Conservation (phyloP, 2,797 vertebrate genomes). For the Semaprochilodus insignis region DNA sequence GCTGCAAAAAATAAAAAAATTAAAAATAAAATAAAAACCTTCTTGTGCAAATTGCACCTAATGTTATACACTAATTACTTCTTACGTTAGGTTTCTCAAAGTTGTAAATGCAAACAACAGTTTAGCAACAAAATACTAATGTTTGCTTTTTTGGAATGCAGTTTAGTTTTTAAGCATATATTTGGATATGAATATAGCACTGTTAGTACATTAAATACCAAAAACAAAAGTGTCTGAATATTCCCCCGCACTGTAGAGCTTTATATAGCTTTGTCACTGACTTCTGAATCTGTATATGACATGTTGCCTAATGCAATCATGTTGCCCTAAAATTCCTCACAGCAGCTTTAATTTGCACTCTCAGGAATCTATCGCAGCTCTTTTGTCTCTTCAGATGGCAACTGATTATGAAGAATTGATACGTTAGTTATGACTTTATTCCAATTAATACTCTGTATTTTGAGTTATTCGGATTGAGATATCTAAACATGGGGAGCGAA, state of each 20-base stretch:
- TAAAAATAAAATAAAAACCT: no score
- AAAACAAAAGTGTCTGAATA: no score
- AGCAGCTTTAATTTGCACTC: neutral
- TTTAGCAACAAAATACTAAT: no score
- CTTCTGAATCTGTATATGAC: neutral
- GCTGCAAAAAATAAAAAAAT: no score
- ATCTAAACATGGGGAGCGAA: neutral
- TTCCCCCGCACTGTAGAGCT: neutral
- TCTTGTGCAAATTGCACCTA: no score
- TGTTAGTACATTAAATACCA: no score
- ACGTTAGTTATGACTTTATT: neutral
- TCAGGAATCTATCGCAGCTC: neutral
- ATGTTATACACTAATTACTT: no score
- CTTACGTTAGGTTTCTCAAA: no score
- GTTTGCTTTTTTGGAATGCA: no score
- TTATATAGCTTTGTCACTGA: neutral
- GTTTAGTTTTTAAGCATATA: no score
- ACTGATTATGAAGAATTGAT: neutral
- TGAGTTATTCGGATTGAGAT: neutral
- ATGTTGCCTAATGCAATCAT: neutral
- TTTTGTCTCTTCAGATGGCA: neutral
- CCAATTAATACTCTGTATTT: neutral
- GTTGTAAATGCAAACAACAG: no score
- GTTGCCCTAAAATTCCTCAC: neutral
- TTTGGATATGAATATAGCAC: no score